phyloP scores from a whole-genome alignment of 2,888 invertebrate genomes.

The Acleris laterana region DNA sequence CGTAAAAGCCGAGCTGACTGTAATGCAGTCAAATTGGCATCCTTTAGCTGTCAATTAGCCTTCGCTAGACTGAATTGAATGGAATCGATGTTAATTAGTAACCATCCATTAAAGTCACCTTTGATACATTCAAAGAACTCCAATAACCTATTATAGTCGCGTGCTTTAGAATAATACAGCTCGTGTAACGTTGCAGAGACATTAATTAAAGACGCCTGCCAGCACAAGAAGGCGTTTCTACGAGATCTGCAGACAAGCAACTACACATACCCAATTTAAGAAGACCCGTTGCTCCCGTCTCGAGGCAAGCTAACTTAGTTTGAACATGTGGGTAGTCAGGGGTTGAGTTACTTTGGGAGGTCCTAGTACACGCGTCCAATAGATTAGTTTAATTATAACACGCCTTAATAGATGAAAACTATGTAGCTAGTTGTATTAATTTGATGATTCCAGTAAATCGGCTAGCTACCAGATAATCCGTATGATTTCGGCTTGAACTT shows the following conservation, averaged over 20 bases:
- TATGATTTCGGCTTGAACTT: neutral
- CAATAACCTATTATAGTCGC: slow-evolving; percentile 60
- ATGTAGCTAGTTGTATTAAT: slow-evolving; percentile 22
- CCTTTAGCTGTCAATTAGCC: slow-evolving; percentile 17
- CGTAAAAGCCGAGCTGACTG: neutral
- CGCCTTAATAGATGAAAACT: slow-evolving; percentile 57
- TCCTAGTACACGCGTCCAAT: slow-evolving; percentile 61
- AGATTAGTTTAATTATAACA: slow-evolving; percentile 72
- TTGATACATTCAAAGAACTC: slow-evolving; percentile 51
- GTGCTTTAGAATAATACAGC: slow-evolving; percentile 61
- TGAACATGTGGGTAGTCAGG: slow-evolving; percentile 27
- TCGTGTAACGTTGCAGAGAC: slow-evolving; percentile 64
- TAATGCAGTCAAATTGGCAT: slow-evolving; percentile 20
- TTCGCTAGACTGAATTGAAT: slow-evolving; percentile 16
- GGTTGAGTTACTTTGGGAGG: slow-evolving; percentile 53
- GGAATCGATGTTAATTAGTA: slow-evolving; percentile 31
- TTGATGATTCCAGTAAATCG: slow-evolving; percentile 6
- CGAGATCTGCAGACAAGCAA: slow-evolving; percentile 66
- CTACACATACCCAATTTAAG: slow-evolving; percentile 59
- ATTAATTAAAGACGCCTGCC: slow-evolving; percentile 80
- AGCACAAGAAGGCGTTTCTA: slow-evolving; percentile 75
- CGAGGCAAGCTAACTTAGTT: slow-evolving; percentile 33
- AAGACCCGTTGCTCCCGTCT: slow-evolving; percentile 49
- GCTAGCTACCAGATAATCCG: slow-evolving; percentile 4
- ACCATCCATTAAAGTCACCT: slow-evolving; percentile 9